Evolutionary conservation across 1,140 invertebrate genomes (phyloP), one percentile per base, ranked within the genome.

Genomic region (Antheraea pernyi): DNA sequence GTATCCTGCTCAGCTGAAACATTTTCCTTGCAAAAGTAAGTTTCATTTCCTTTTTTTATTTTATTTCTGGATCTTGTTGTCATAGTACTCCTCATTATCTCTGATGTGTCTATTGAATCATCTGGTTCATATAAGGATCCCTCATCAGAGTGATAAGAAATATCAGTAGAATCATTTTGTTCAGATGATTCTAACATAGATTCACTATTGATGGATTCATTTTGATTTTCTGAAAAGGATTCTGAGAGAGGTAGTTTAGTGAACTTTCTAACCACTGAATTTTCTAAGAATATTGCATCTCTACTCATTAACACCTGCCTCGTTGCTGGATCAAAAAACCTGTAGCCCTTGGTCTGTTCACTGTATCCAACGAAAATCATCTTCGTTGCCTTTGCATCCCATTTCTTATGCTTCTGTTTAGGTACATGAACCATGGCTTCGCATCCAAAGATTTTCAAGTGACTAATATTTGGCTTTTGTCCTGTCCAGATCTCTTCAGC

Each of bases 401-500:
- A 63, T n/a, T 63, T 63, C 30, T 63, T 63, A 6, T 7, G 9
- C 10, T 63, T 63, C n/a, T 63, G 0, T 37, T 58, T 58, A 59
- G 62, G 18, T 30, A 67, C 5, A 59, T 59, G 37, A 19, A 68
- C 61, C 61, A 63, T 63, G 0, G 36, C 30, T 63, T 63, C 61
- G 37, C 61, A 63, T 1, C 61, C 61, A 13, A 59, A 59, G 22
- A 62, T 7, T 22, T 30, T 62, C 3, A 39, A 9, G 9, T 39
- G 37, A 39, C 9, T 5, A 39, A 39, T 39, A 39, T 39, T 39
- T 39, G 9, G 9, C 37, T 39, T 39, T 39, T 39, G 5, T 6
- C 76, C 73, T 69, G 59, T 68, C 85, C 84, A 89, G 19, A 80
- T 66, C 68, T 85, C 80, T 60, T 80, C 69, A 39, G 84, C 82